Evolutionary conservation across 2,797 vertebrate genomes (phyloP).

Genomic region (Sebastes kiyomatsui): DNA sequence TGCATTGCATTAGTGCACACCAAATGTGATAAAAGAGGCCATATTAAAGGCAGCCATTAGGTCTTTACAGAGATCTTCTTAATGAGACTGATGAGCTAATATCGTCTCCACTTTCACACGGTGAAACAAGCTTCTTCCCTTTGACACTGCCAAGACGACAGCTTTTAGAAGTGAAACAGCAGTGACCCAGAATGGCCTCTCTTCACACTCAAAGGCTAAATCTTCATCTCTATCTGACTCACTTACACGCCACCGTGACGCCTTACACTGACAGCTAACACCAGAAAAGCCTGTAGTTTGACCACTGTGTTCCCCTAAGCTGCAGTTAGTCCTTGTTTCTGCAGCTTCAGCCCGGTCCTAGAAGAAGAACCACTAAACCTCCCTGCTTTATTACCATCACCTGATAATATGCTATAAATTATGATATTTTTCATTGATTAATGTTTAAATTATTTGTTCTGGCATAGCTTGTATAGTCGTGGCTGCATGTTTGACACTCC

Average conservation of each 20-base stretch:
- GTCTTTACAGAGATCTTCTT: conserved; percentile 34
- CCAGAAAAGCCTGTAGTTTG: conserved; percentile 15
- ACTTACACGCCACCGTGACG: conserved; percentile 1
- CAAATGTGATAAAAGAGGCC: conserved; percentile 2
- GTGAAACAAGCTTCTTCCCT: conserved; percentile 35
- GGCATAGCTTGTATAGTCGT: neutral
- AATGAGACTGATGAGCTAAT: conserved; percentile 50
- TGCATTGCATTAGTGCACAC: neutral
- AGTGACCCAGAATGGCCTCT: conserved; percentile 70
- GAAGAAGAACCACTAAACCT: neutral
- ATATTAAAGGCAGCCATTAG: neutral
- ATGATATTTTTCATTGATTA: neutral
- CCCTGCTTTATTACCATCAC: neutral
- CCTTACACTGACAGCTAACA: conserved; percentile 42
- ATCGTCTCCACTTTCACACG: conserved; percentile 51
- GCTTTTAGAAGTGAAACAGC: conserved; percentile 54
- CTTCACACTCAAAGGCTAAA: conserved; percentile 63
- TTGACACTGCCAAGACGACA: conserved; percentile 18
- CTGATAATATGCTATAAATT: neutral
- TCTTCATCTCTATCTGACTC: conserved; percentile 34
- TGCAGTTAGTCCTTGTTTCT: neutral
- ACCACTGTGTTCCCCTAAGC: conserved; percentile 23
- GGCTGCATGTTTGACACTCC: neutral
- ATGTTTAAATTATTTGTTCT: neutral
- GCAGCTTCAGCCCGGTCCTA: neutral